Conservation (phyloP, 2,888 invertebrate genomes). For the Amiota minor region DNA sequence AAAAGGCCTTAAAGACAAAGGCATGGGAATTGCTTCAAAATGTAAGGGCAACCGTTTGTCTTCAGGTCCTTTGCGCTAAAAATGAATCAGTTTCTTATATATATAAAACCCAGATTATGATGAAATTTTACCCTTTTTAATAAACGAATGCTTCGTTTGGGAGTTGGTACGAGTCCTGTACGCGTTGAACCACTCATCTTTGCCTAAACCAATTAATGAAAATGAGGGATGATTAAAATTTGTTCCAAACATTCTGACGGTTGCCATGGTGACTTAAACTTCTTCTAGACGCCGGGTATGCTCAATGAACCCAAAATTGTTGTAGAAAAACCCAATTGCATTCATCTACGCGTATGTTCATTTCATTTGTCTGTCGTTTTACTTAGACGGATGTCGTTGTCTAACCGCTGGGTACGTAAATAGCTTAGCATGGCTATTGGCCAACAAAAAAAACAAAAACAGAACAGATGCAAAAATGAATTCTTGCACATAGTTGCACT, state of each 20-base stretch:
- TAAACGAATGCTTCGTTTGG: constrained; percentile 71
- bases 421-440: constrained; percentile 40
- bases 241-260: too few relatives aligned
- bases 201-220: too few relatives aligned
- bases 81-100: background rate
- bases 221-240: too few relatives aligned
- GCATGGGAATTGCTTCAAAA: constrained; percentile 81
- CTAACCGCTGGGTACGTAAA: constrained; percentile 1
- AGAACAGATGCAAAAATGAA: background rate
- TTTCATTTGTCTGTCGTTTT: background rate
- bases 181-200: constrained; percentile 77
- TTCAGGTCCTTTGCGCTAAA: constrained; percentile 50
- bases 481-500: too few relatives aligned
- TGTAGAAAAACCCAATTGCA: too few relatives aligned
- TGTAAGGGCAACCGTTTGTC: constrained; percentile 53
- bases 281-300: too few relatives aligned
- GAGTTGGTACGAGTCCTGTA: constrained; percentile 79
- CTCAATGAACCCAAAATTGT: too few relatives aligned
- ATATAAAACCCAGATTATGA: constrained; percentile 42
- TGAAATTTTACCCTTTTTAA: constrained; percentile 53
- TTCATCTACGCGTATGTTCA: background rate
- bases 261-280: too few relatives aligned
- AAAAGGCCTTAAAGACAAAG: constrained; percentile 84
- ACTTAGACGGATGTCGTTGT: background rate
- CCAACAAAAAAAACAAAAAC: constrained; percentile 39